Conservation (phyloP, 2,888 invertebrate genomes). For the Heteromurus nitidus region DNA sequence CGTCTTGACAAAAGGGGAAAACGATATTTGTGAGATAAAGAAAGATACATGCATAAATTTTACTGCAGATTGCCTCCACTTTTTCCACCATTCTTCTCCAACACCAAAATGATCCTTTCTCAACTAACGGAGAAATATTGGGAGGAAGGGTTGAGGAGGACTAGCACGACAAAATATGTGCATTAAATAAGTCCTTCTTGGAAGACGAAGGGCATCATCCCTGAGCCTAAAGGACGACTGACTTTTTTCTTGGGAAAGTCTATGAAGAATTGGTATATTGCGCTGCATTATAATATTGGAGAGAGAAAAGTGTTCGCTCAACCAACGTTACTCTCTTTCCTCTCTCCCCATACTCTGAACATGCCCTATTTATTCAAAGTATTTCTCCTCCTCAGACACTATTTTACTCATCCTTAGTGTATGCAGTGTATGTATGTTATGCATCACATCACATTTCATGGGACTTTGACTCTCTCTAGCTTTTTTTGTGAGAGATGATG, state of each 20-base stretch:
- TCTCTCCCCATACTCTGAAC: background rate
- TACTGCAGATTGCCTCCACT: conserved; percentile 57
- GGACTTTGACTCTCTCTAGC: too few species aligned
- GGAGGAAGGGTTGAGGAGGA: too few species aligned
- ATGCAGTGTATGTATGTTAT: background rate
- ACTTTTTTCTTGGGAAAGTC: background rate
- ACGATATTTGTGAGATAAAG: conserved; percentile 9
- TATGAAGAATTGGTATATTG: background rate
- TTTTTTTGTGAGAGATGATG: background rate
- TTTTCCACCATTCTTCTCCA: background rate
- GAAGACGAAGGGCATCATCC: too few species aligned
- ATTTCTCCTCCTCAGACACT: conserved; percentile 4
- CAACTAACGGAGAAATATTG: background rate
- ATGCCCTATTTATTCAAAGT: conserved; percentile 24
- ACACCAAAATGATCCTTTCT: background rate
- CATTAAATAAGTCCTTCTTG: background rate
- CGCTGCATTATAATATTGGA: too few species aligned
- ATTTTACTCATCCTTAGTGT: background rate
- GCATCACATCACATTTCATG: too few species aligned
- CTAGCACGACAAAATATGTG: background rate
- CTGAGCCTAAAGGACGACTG: too few species aligned
- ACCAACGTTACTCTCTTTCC: too few species aligned
- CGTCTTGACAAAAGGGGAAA: background rate
- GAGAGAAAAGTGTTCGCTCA: too few species aligned
- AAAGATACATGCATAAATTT: conserved; percentile 43